Conservation (phyloP, 2,113 vertebrate species). For the Rattus norvegicus region GRCr8 NC_086023.1:103350001-103350500, state of each 20-base stretch:
- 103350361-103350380: not conserved
- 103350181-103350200: not conserved
- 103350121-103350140: not conserved
- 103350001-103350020: no score
- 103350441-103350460: not conserved
- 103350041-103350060: not conserved
- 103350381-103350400: not conserved
- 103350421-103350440: not conserved
- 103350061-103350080: not conserved
- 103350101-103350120: not conserved
- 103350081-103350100: not conserved
- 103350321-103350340: not conserved
- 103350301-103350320: slow-evolving; percentile 31
- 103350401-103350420: not conserved
- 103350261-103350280: slow-evolving; percentile 52
- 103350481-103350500: not conserved
- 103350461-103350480: not conserved
- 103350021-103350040: not conserved
- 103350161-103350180: not conserved
- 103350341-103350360: not conserved
- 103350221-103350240: not conserved
- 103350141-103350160: not conserved
- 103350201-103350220: no score
- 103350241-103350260: slow-evolving; percentile 43
- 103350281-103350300: slow-evolving; percentile 15